Evolutionary conservation across 2,797 vertebrate species (phyloP), one percentile per base, ranked within the genome.

Genomic region (Cottoperca gobio): DNA sequence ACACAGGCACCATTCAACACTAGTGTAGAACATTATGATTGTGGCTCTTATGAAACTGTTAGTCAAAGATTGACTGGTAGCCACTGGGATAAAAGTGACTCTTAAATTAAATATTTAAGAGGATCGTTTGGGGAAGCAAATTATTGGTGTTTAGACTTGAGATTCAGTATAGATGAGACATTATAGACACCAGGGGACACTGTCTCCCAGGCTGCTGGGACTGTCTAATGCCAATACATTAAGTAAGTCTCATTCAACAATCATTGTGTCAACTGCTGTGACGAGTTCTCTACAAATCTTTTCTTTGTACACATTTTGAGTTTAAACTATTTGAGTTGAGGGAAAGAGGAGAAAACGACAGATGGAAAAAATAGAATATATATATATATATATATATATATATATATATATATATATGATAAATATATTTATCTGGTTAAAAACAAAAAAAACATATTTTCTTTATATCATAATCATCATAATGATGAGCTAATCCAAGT

Each of bases 141-240:
- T 66, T 26, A 68, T 63, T 82, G 71, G 55, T 76, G 70, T 83
- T 85, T 48, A 83, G 73, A 46, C 73, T 85, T 64, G n/a, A 82
- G 79, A 81, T 78, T 59, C 70, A 83, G 37, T 73, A 73, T 59
- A 83, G 76, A 87, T 81, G 76, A 88, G 82, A 87, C 63, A 69
- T 59, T 84, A 53, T 78, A 89, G 84, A 93, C 95, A 95, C 86
- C 92, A 95, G 95, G 94, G 94, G 95, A 94, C 93, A 94, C 94
- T 95, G 91, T 94, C 90, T 89, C 90, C 92, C 91, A 87, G 86
- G 86, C 63, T 88, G 90, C 88, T 82, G 54, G 66, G 83, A 26
- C 59, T 64, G 76, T 76, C 80, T 80, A 37, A 70, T 78, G 57
- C 28, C 55, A 77, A 35, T 54, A 39, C 64, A 81, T 59, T 14